A percentile compares a stretch with the other conserved stretches of the same genome.
phyloP scores from a whole-genome alignment of 2,888 invertebrate species.

The Gari tellinella region DNA sequence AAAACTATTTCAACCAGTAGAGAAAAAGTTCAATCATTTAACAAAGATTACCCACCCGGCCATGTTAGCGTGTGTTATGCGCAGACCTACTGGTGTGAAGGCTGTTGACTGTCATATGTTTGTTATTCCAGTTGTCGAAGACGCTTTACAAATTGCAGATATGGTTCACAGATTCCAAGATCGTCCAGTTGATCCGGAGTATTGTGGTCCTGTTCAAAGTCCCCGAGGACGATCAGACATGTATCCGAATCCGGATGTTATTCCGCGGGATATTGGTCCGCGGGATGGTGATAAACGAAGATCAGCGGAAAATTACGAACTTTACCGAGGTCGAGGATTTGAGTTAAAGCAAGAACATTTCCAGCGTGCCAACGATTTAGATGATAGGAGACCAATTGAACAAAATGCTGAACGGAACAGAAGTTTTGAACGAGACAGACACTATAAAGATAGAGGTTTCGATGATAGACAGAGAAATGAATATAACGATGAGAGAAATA shows the following conservation, averaged over 20 bases:
- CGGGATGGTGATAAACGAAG: constrained; percentile 26
- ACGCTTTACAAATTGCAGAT: constrained; percentile 66
- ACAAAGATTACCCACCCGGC: constrained; percentile 97
- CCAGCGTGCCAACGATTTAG: constrained; percentile 31
- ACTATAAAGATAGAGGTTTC: constrained; percentile 6
- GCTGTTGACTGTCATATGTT: constrained; percentile 99
- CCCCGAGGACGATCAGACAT: constrained; percentile 20
- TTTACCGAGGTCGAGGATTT: constrained; percentile 46
- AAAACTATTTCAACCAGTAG: constrained; percentile 92
- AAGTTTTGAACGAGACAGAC: constrained; percentile 34
- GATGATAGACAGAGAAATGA: constrained; percentile 4
- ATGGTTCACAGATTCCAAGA: constrained; percentile 55
- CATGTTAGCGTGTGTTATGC: constrained; percentile 97
- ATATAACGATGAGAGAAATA: background rate
- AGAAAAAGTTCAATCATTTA: constrained; percentile 97
- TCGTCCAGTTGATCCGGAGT: constrained; percentile 43
- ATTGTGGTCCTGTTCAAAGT: constrained; percentile 24
- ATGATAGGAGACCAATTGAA: constrained; percentile 17
- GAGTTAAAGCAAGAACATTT: constrained; percentile 69
- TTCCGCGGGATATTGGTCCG: constrained; percentile 36
- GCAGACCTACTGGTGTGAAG: constrained; percentile 98
- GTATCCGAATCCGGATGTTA: constrained; percentile 46
- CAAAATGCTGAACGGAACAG: constrained; percentile 23
- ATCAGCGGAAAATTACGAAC: constrained; percentile 38
- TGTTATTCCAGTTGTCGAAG: constrained; percentile 87